Evolutionary conservation across 2,797 vertebrate genomes (phyloP), one percentile per base, ranked within the genome.

Genomic region (Hirundo rustica): DNA sequence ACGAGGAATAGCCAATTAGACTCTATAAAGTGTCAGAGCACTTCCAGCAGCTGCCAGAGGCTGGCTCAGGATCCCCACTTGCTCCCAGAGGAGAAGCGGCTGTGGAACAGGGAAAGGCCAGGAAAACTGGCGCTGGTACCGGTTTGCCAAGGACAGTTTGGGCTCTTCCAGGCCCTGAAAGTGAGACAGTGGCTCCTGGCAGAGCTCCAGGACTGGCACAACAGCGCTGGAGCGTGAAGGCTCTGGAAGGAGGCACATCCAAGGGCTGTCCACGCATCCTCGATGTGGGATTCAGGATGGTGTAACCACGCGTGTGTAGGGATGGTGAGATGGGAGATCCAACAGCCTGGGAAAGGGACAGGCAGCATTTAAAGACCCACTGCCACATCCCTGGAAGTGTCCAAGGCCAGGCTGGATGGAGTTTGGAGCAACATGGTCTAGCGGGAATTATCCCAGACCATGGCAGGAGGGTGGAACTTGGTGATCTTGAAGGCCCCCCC

Each of bases 1-100:
- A 93, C 55, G 89, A 96, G 93, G 96, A 97, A 93, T 30, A 91
- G 90, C 91, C 83, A 82, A 60, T 74, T 71, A 68, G 85, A 71
- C 65, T 93, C 95, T 74, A 71, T 86, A 77, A 96, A 93, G 45
- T 26, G 51, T 51, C 74, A 34, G 85, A 75, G 91, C 34, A 22
- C 50, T 13, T 36, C 21, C 50, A 85, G 93, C 81, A 85, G 66
- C 76, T 77, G n/a, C 16, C 61, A 58, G 74, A 94, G 89, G 71
- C 34, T 66, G 73, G 68, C 78, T 76, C 68, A 45, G 47, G n/a
- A 61, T 27, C 54, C 29, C 51, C 51, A 1, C 44, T 50, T 40
- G 19, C 25, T 88, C 5, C 0, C 57, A 44, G 57, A 58, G 29
- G 45, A 72, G 58, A 72, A 40, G 42, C 7, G 25, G 5, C 23